Conservation (phyloP, 2,797 vertebrate species). For the Poeciliopsis paucimaculata region DNA sequence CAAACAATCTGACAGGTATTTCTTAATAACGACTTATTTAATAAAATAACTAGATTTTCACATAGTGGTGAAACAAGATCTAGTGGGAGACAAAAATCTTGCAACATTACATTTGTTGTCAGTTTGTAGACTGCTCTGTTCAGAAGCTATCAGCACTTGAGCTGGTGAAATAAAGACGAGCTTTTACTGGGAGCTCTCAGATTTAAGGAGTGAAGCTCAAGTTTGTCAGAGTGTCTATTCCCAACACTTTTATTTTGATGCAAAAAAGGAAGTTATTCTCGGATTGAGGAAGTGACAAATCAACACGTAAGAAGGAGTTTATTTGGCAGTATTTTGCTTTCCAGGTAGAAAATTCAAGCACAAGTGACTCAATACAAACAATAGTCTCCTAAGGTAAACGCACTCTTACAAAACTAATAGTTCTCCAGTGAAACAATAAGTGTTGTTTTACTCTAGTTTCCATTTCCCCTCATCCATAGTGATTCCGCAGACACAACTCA, state of each 20-base stretch:
- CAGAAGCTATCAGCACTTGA: neutral
- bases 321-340: neutral
- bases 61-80: neutral
- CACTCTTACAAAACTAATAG: neutral
- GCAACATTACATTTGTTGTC: neutral
- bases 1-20: neutral
- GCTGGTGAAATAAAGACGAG: neutral
- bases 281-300: neutral
- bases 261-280: neutral
- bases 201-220: neutral
- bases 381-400: neutral
- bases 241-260: neutral
- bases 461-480: constrained; percentile 21
- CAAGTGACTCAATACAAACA: neutral
- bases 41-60: constrained; percentile 3
- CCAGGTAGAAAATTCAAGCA: neutral
- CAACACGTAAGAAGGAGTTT: neutral
- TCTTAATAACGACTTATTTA: neutral
- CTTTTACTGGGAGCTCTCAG: neutral
- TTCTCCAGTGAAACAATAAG: neutral
- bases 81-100: neutral
- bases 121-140: neutral
- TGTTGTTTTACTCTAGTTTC: constrained; percentile 18
- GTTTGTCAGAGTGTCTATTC: neutral
- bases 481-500: constrained; percentile 47